Evolutionary conservation across 2,888 invertebrate genomes (phyloP).

Genomic region (Tineola bisselliella): DNA sequence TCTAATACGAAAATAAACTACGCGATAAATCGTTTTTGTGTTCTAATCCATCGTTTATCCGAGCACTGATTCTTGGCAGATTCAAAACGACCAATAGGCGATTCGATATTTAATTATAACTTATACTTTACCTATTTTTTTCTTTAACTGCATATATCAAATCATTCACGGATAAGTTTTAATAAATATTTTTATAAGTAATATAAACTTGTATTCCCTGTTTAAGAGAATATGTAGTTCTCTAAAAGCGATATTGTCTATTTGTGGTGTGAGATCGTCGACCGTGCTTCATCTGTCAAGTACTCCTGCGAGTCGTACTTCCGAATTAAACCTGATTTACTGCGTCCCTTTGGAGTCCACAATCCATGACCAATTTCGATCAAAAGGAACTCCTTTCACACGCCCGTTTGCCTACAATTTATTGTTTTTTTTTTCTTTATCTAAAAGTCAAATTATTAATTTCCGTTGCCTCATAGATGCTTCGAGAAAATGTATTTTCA

Average conservation of each 20-base stretch:
- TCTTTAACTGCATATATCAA: no score
- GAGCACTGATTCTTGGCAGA: not conserved
- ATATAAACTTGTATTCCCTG: no score
- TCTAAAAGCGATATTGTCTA: not conserved
- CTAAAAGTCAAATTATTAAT: no score
- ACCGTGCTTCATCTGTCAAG: constrained; percentile 4
- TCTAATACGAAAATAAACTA: constrained; percentile 10
- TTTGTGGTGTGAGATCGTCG: constrained; percentile 11
- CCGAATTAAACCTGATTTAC: constrained; percentile 19
- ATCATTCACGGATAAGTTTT: no score
- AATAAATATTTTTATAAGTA: no score
- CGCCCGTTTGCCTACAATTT: not conserved
- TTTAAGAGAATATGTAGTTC: not conserved
- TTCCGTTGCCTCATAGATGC: no score
- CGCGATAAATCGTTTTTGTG: constrained; percentile 11
- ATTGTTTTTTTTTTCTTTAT: not conserved
- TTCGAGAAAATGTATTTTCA: no score
- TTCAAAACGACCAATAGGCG: no score
- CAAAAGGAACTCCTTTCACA: constrained; percentile 3
- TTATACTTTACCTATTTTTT: no score
- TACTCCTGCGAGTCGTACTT: constrained; percentile 11
- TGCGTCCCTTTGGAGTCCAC: constrained; percentile 15
- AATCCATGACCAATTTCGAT: constrained; percentile 18
- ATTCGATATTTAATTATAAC: no score
- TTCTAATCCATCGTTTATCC: constrained; percentile 11